Evolutionary conservation across 2,888 invertebrate species (phyloP), one percentile per base, ranked within the genome.

Genomic region (Tetheella fluctuosa): DNA sequence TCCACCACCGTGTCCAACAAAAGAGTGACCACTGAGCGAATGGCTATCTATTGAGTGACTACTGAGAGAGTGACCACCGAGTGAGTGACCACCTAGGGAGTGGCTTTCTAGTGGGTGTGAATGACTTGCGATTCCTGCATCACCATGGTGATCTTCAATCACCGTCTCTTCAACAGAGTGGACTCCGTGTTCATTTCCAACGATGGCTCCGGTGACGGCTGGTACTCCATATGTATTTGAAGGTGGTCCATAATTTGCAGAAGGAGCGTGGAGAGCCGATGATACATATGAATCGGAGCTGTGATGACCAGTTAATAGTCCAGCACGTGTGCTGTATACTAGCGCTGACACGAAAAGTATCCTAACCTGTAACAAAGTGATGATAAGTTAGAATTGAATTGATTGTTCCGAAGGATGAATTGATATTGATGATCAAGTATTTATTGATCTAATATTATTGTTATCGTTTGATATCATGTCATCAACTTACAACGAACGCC

Each of bases 401-500:
- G n/a, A n/a, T n/a, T n/a, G n/a, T 42, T 15, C 15, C 1, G 7
- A 17, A 17, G 42, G 7, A 4, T 42, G 42, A 17, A 30, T 10
- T 42, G 17, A 42, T 52, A 39, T 6, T 2, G 34, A 34, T 34
- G 34, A 42, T 34, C 34, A 55, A 52, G 48, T 20, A n/a, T 54
- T 25, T 48, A 34, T 13, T 34, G 13, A 57, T 56, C 42, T 54
- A 34, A 34, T 34, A 4, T 34, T 34, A 13, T 34, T 64, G 30
- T 58, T 42, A 15, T 39, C 52, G 23, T 28, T 54, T 64, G 48
- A 34, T 69, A 59, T 69, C 61, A 64, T 70, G 54, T 64, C 58
- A 69, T 73, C 37, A 74, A 93, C 93, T 93, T 89, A 93, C 93
- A 87, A 90, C 79, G 84, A 89, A 91, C 79, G 90, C 89, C 92